A percentile compares a stretch with the other conserved stretches of the same genome.
These are phyloP conservation scores for Nesoenas mayeri DNA, from an alignment of 2,113 vertebrate genomes.

Conservation along the genomic window DNA sequence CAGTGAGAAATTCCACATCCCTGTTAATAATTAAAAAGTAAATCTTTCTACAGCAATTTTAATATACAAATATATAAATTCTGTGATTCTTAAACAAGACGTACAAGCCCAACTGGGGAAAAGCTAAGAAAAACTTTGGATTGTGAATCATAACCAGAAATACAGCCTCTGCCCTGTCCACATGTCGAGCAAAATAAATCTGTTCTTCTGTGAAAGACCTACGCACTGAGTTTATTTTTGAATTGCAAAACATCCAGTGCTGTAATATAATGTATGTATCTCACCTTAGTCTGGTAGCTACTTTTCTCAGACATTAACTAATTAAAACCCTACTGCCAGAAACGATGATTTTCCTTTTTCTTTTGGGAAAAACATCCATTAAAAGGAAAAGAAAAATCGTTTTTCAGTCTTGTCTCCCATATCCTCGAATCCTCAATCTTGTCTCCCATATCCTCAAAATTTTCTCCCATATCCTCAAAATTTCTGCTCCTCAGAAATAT, in stretches of 20 bases:
- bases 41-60: neutral
- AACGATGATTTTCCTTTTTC: neutral
- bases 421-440: neutral
- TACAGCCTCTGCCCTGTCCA: neutral
- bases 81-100: neutral
- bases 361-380: neutral
- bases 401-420: neutral
- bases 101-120: neutral
- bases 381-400: neutral
- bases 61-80: neutral
- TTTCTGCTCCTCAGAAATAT: neutral
- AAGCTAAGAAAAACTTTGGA: neutral
- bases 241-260: neutral
- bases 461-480: neutral
- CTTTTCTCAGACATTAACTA: neutral
- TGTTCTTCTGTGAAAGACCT: neutral
- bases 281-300: neutral
- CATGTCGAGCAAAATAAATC: neutral
- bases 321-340: neutral
- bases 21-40: neutral
- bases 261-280: fast-evolving
- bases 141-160: neutral
- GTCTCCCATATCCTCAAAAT: neutral
- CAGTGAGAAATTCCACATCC: neutral
- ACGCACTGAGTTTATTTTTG: neutral